Evolutionary conservation across 1,140 invertebrate species (phyloP).

Genomic region (Prorops nasuta): DNA sequence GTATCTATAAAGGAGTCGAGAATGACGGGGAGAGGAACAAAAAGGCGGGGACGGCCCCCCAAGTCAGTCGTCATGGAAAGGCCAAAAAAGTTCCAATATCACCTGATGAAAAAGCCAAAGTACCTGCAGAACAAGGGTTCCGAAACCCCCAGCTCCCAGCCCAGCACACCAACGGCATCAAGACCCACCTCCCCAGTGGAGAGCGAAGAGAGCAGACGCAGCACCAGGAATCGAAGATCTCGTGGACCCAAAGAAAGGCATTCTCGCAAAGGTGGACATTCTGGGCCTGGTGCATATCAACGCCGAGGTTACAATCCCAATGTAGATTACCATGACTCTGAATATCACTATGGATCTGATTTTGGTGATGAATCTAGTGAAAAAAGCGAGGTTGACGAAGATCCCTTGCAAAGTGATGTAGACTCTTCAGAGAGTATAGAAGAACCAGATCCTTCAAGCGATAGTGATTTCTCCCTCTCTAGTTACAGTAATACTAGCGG

Average conservation of each 20-base stretch:
- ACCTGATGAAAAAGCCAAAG: slow-evolving; percentile 88
- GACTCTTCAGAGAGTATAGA: slow-evolving; percentile 66
- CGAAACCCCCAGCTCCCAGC: slow-evolving; percentile 63
- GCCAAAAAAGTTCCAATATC: slow-evolving; percentile 80
- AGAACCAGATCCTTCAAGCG: slow-evolving; percentile 68
- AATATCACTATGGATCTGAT: slow-evolving; percentile 88
- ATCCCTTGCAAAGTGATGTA: slow-evolving; percentile 63
- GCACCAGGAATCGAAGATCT: slow-evolving; percentile 54
- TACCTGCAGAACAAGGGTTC: slow-evolving; percentile 73
- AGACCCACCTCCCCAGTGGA: slow-evolving; percentile 72
- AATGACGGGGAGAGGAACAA: slow-evolving; percentile 82
- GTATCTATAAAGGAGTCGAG: slow-evolving; percentile 34
- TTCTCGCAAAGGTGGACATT: slow-evolving; percentile 64
- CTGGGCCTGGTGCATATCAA: slow-evolving; percentile 59
- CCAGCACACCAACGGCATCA: slow-evolving; percentile 75
- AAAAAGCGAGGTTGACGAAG: slow-evolving; percentile 74
- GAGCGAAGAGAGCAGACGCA: slow-evolving; percentile 68
- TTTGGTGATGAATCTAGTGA: slow-evolving; percentile 84
- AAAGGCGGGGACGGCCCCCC: slow-evolving; percentile 83
- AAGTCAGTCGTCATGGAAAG: slow-evolving; percentile 82
- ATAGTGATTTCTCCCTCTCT: slow-evolving; percentile 81
- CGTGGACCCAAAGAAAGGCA: slow-evolving; percentile 56
- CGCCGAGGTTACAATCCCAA: slow-evolving; percentile 72
- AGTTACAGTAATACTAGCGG: slow-evolving; percentile 72
- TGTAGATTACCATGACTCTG: slow-evolving; percentile 77